Conservation (phyloP, 2,113 vertebrate genomes). For the Oncorhynchus clarkii region DNA sequence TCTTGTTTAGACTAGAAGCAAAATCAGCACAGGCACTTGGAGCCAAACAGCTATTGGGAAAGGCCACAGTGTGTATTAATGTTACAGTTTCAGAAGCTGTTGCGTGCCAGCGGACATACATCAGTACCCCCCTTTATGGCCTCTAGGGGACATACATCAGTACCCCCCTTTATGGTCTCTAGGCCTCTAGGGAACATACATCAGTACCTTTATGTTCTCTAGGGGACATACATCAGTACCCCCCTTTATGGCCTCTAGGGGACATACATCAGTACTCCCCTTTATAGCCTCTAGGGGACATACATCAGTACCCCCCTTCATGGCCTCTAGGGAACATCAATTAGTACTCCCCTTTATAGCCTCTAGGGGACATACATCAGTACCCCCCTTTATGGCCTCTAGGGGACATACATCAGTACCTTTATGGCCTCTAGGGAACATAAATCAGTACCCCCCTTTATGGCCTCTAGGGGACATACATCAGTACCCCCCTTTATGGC, state of each 20-base stretch:
- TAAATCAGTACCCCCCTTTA: slow-evolving; percentile 16
- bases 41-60: no score
- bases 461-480: slow-evolving; percentile 11
- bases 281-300: slow-evolving; percentile 19
- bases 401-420: slow-evolving; percentile 1
- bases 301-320: slow-evolving; percentile 15
- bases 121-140: slow-evolving; percentile 20
- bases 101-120: no score
- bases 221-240: slow-evolving; percentile 2
- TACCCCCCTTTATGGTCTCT: no score
- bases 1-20: no score
- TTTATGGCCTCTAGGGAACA: slow-evolving; percentile 17
- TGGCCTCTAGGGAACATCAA: slow-evolving; percentile 9
- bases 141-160: neutral
- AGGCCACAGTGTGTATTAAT: no score
- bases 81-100: no score
- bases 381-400: slow-evolving; percentile 30
- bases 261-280: slow-evolving; percentile 9
- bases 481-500: slow-evolving; percentile 20
- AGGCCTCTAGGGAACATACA: slow-evolving; percentile 12
- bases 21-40: no score
- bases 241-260: slow-evolving; percentile 26
- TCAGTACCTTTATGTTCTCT: slow-evolving; percentile 21
- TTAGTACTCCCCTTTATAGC: slow-evolving; percentile 19
- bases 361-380: slow-evolving; percentile 8